Evolutionary conservation across 2,797 vertebrate species (phyloP).

Genomic region (Synaphobranchus kaupii): DNA sequence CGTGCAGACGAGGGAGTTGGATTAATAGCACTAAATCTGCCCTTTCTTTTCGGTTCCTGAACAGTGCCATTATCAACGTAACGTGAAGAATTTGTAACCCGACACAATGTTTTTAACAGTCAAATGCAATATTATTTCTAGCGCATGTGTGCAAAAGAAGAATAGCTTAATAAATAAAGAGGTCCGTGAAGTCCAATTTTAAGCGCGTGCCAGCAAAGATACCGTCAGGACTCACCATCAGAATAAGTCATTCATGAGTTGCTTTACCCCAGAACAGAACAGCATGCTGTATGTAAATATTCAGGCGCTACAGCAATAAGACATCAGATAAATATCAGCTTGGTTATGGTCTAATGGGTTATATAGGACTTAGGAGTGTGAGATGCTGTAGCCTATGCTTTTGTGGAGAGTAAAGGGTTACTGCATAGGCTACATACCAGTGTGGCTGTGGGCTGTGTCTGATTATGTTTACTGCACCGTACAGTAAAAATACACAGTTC

Average conservation of each 20-base stretch:
- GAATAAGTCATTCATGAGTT: neutral
- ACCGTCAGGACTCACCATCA: neutral
- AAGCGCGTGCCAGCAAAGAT: neutral
- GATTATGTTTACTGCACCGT: neutral
- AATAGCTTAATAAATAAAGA: neutral
- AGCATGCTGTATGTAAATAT: neutral
- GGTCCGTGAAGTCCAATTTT: neutral
- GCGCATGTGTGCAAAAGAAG: neutral
- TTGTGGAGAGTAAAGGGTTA: constrained; percentile 49
- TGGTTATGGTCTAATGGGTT: neutral
- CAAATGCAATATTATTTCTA: neutral
- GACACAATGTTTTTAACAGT: neutral
- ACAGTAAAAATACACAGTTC: constrained; percentile 20
- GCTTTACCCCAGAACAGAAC: neutral
- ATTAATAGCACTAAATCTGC: constrained; percentile 45
- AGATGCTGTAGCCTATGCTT: neutral
- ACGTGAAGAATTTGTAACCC: neutral
- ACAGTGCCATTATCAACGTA: constrained; percentile 15
- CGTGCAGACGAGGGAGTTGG: constrained; percentile 53
- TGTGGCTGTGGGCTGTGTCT: constrained; percentile 29
- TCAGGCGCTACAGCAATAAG: neutral
- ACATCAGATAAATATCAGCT: neutral
- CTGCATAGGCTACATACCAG: constrained; percentile 36
- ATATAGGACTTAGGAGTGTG: neutral
- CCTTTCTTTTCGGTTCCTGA: constrained; percentile 25